phyloP scores from a whole-genome alignment of 2,113 vertebrate species.

The Crocuta crocuta region DNA sequence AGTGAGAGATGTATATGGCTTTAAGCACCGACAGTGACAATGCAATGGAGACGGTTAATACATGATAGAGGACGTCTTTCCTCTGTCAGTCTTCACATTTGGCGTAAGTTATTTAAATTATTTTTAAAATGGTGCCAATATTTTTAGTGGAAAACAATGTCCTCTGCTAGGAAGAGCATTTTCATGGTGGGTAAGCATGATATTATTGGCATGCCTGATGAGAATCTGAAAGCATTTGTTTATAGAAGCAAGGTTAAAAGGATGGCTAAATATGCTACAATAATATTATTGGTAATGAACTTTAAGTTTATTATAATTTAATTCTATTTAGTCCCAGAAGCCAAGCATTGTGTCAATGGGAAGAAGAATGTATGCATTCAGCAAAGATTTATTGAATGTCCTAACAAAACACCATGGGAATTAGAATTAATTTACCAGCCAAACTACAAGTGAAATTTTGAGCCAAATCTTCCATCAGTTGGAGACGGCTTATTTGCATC shows the following conservation, averaged over 20 bases:
- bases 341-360: neutral
- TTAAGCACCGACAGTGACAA: rapidly evolving
- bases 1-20: neutral
- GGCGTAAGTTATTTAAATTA: neutral
- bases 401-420: neutral
- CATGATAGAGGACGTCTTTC: neutral
- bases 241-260: neutral
- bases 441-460: neutral
- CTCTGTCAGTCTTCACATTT: neutral
- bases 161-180: neutral
- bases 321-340: neutral
- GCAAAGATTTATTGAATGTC: neutral
- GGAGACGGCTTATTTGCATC: neutral
- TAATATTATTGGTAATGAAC: neutral
- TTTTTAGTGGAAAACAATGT: neutral
- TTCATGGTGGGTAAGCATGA: neutral
- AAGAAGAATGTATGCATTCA: neutral
- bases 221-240: neutral
- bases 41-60: no score
- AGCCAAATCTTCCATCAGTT: neutral
- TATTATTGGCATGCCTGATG: neutral
- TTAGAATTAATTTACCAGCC: neutral
- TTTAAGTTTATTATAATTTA: neutral
- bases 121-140: neutral
- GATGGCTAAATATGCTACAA: neutral